Base-by-base conservation (phyloP, 2,888 invertebrate genomes). In the Acronicta leporina region DNA sequence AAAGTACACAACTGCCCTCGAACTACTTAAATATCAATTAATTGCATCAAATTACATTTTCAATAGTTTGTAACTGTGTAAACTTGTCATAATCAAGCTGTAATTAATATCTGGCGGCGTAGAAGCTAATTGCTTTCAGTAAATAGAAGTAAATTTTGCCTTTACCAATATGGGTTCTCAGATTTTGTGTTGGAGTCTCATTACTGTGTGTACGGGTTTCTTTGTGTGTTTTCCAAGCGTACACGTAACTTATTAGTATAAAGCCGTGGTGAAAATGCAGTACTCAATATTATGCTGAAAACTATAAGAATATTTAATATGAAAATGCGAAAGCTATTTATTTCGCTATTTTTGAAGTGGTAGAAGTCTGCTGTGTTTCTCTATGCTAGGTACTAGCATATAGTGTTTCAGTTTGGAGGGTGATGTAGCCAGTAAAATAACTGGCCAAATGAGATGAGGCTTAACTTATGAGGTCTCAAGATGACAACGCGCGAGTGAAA, bases 71-170 rank as follows among this genome's bases (percentile, higher is more conserved):
- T 8, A 52, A 62, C 68, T 61, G 44, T 42, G 48, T 54, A 42
- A 65, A 44, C 56, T 68, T 30, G 20, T 62, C 50, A 69, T 77
- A 75, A 76, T 75, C 56, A 65, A 77, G 64, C 20, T 27, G 59
- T 67, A 68, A 77, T 77, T 76, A 77, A 76, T 77, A 75, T 72
- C 65, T 68, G 47, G 51, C 33, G 46, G 64, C 51, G 68, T 68
- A 60, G 15, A 50, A 40, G 54, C 56, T 67, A 68, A 75, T 59
- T 63, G 61, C 63, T 41, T 58, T 25, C 33, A 59, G 56, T 66
- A 59, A 33, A 55, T 62, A 59, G 53, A 30, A 57, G 51, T 62
- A 60, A 56, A 63, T 59, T 48, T 54, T 49, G 27, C 40, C 38
- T 68, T 57, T 50, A 53, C 49, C 54, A 68, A 63, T 65, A 65